These are phyloP conservation scores for Limenitis camilla DNA, from an alignment of 2,888 invertebrate genomes.

Conservation along the genomic window DNA sequence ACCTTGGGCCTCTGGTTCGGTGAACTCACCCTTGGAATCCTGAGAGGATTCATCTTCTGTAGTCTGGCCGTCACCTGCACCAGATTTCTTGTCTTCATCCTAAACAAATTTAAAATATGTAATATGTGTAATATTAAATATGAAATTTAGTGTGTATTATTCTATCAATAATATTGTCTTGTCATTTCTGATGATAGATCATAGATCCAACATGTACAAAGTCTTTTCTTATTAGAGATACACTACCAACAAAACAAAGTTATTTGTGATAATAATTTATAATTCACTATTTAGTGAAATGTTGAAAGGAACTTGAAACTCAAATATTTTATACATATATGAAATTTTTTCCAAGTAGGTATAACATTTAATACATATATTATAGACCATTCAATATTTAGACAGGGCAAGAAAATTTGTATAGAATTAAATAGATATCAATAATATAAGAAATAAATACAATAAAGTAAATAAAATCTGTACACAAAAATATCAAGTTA, in stretches of 20 bases:
- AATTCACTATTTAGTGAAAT: neutral
- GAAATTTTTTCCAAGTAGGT: too few species aligned
- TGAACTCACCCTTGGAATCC: slow-evolving; percentile 70
- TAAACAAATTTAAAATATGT: slow-evolving; percentile 24
- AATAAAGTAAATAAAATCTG: slow-evolving; percentile 8
- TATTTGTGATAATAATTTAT: too few species aligned
- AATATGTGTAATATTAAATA: neutral
- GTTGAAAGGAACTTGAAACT: too few species aligned
- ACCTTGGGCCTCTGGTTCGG: slow-evolving; percentile 47
- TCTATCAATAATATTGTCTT: neutral
- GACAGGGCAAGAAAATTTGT: too few species aligned
- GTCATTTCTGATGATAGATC: too few species aligned
- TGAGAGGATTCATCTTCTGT: slow-evolving; percentile 72
- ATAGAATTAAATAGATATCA: neutral
- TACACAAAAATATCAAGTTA: slow-evolving; percentile 14
- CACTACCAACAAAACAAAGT: too few species aligned
- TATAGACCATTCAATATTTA: too few species aligned
- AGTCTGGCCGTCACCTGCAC: slow-evolving; percentile 62
- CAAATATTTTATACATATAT: too few species aligned
- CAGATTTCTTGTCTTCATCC: slow-evolving; percentile 73
- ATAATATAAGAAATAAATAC: neutral
- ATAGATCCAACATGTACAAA: too few species aligned
- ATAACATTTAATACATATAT: too few species aligned
- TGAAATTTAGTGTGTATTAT: neutral
- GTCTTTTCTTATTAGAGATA: too few species aligned